Percentiles rank a stretch among this genome's conserved stretches.
phyloP scores from a whole-genome alignment of 2,113 vertebrate genomes.

The Strix aluco region DNA sequence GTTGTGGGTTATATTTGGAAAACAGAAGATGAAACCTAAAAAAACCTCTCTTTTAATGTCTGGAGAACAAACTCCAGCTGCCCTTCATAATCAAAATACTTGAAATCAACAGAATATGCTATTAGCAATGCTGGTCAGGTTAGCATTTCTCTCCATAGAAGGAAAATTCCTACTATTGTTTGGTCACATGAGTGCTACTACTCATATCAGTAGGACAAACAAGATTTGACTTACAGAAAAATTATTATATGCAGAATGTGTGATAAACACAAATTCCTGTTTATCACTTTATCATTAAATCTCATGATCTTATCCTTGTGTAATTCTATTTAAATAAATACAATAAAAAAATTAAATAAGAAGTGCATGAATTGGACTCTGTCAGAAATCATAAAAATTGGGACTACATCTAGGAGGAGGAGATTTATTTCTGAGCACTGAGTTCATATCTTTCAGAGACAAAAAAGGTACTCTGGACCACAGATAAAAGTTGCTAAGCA shows the following conservation, averaged over 20 bases:
- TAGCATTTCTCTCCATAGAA: neutral
- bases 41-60: neutral
- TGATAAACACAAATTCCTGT: neutral
- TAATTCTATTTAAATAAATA: neutral
- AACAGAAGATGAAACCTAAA: constrained; percentile 1
- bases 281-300: neutral
- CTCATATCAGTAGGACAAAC: neutral
- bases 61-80: neutral
- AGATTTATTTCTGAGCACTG: neutral
- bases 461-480: neutral
- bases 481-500: neutral
- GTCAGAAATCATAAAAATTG: neutral
- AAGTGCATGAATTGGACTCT: neutral
- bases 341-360: neutral
- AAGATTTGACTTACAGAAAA: neutral
- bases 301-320: neutral
- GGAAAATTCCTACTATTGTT: neutral
- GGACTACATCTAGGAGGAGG: neutral
- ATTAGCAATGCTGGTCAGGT: neutral
- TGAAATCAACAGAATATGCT: neutral
- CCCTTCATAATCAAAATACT: neutral
- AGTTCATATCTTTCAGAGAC: neutral
- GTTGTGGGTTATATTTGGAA: neutral
- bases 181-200: neutral
- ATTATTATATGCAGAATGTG: neutral